Conservation (phyloP, 2,797 vertebrate species). For the Nyctibius grandis region DNA sequence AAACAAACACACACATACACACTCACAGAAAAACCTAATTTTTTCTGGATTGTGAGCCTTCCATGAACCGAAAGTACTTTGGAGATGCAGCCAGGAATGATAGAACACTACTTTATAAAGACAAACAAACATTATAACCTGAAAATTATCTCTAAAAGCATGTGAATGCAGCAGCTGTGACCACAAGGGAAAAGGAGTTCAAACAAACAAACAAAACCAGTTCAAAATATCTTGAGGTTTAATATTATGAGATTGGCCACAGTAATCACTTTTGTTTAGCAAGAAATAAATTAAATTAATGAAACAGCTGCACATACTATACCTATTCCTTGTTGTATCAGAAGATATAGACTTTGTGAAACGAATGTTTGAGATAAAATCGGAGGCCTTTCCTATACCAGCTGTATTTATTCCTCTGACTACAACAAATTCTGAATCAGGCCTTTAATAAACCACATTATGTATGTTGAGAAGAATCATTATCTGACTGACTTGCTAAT, state of each 20-base stretch:
- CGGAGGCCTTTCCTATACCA: not conserved
- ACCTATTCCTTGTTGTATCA: not conserved
- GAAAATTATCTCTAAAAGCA: not conserved
- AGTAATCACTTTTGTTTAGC: not conserved
- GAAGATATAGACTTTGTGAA: not conserved
- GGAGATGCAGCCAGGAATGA: not conserved
- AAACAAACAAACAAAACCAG: not conserved
- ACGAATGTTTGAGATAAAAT: not conserved
- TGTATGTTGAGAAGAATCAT: not conserved
- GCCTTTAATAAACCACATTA: not conserved
- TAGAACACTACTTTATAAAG: not conserved
- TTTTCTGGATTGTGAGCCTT: not conserved
- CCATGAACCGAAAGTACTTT: not conserved
- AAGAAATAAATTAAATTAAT: not conserved
- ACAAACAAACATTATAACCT: not conserved
- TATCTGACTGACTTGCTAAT: not conserved
- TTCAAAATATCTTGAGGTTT: not conserved
- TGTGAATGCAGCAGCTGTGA: not conserved
- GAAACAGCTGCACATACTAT: not conserved
- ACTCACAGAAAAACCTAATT: rapidly evolving
- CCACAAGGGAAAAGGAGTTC: not conserved
- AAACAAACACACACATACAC: not conserved
- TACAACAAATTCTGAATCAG: not conserved
- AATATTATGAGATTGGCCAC: not conserved
- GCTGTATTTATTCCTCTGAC: not conserved